These are phyloP conservation scores for Bombus impatiens DNA, from an alignment of 1,140 invertebrate genomes.

Conservation along the genomic window DNA sequence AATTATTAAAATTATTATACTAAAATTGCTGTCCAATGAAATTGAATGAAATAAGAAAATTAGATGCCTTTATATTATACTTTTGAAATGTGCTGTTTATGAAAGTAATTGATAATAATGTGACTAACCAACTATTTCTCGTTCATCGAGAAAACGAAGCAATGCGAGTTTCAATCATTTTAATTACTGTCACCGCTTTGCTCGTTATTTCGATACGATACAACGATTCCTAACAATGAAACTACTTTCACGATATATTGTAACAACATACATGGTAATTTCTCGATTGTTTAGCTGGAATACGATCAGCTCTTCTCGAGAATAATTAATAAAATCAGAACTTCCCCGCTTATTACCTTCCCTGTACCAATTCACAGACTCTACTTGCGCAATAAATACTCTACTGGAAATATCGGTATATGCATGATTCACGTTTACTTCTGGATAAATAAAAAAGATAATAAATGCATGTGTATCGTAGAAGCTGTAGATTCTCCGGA, in stretches of 20 bases:
- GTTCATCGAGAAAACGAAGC: not conserved
- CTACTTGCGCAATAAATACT: not conserved
- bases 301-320: not conserved
- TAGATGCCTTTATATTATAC: not conserved
- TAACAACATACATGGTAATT: not conserved
- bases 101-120: not conserved
- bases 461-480: too few relatives aligned
- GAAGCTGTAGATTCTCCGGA: too few relatives aligned
- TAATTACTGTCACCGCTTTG: not conserved
- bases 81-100: not conserved
- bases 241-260: not conserved
- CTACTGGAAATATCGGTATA: too few relatives aligned
- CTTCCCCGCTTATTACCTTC: not conserved
- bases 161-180: not conserved
- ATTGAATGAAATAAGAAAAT: not conserved
- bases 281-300: not conserved
- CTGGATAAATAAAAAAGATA: not conserved
- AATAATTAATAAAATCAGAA: not conserved
- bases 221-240: not conserved
- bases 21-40: too few relatives aligned
- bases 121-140: not conserved
- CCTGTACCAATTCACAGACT: not conserved
- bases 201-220: not conserved
- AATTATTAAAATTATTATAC: not conserved
- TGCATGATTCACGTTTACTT: not conserved